A percentile compares a stretch with the other conserved stretches of the same genome.
Conservation (phyloP, 2,888 invertebrate genomes). For the Amblyjoppa fuscipennis region DNA sequence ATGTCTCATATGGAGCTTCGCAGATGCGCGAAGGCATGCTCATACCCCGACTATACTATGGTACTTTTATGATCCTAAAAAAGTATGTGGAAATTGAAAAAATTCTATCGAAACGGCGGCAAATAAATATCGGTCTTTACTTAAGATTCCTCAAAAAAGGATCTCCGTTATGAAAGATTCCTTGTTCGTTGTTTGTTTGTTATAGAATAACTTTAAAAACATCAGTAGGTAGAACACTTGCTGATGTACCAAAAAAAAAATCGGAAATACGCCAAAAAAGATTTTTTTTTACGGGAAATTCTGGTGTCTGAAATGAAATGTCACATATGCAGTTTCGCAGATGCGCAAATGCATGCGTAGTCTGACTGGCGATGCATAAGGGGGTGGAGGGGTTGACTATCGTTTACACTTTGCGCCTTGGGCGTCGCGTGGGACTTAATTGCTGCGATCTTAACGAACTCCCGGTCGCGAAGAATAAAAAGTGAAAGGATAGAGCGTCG, state of each 20-base stretch:
- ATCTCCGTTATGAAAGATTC: too few relatives aligned
- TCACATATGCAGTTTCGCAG: too few relatives aligned
- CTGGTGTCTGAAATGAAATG: too few relatives aligned
- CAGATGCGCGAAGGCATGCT: too few relatives aligned
- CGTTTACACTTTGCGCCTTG: conserved; percentile 20
- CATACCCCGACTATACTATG: neutral
- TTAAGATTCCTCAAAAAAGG: neutral
- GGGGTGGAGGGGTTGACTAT: neutral
- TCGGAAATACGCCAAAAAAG: too few relatives aligned
- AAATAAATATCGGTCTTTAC: neutral
- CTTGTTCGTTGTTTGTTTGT: too few relatives aligned
- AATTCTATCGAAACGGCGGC: too few relatives aligned
- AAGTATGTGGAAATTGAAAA: neutral
- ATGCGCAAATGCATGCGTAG: neutral
- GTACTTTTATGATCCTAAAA: neutral
- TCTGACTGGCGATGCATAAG: neutral
- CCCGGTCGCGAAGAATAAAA: conserved; percentile 20
- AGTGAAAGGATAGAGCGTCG: conserved; percentile 45
- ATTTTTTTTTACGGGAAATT: too few relatives aligned
- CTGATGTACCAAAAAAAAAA: too few relatives aligned
- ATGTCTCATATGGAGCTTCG: too few relatives aligned
- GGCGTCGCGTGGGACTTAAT: conserved; percentile 61
- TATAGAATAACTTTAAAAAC: too few relatives aligned
- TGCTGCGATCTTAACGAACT: conserved; percentile 60
- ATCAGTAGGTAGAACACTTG: too few relatives aligned